A percentile compares a stretch with the other conserved stretches of the same genome.
Conservation (phyloP, 2,797 vertebrate genomes). For the Gymnopithys bicolor region DNA sequence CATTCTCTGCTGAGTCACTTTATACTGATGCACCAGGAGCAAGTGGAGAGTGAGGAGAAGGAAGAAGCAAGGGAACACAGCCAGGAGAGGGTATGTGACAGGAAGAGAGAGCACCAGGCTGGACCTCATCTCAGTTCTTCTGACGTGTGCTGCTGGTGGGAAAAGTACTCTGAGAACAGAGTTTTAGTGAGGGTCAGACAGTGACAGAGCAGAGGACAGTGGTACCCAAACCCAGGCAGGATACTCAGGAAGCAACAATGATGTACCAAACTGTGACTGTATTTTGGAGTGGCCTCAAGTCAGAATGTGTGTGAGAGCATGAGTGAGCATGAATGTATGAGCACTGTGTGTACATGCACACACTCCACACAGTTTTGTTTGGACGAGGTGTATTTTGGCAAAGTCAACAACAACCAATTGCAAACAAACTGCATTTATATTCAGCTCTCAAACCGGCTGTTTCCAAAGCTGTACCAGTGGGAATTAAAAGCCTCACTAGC, state of each 20-base stretch:
- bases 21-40: fast-evolving
- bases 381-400: neutral
- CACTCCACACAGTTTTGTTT: neutral
- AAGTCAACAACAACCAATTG: neutral
- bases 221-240: neutral
- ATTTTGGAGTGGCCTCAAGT: neutral
- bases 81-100: neutral
- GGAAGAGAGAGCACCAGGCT: constrained; percentile 18
- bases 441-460: neutral
- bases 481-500: constrained; percentile 4
- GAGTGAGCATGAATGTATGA: neutral
- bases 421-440: neutral
- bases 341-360: neutral
- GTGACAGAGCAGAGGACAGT: neutral
- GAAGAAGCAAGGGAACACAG: neutral
- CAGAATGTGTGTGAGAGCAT: neutral
- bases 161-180: neutral
- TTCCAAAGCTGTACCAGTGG: neutral
- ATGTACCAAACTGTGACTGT: neutral
- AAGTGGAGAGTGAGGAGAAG: neutral
- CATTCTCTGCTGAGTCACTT: constrained; percentile 32
- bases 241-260: neutral
- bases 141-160: neutral
- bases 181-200: neutral
- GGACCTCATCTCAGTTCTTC: neutral